Evolutionary conservation across 2,888 invertebrate genomes (phyloP).

Genomic region (Linhomoeus sp.): DNA sequence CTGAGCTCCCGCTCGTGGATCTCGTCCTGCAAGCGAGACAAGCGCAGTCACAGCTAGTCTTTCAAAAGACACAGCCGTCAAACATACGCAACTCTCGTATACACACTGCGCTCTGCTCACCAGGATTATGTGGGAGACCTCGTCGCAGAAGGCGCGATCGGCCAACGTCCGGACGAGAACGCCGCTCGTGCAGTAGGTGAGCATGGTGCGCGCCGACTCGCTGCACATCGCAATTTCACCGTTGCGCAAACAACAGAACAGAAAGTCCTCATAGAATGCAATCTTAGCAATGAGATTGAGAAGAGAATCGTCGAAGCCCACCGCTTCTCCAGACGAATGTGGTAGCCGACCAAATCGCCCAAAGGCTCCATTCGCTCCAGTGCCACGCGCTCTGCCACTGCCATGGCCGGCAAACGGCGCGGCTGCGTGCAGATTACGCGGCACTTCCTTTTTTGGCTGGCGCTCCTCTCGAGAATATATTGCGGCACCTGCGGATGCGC

Average conservation of each 20-base stretch:
- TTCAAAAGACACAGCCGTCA: no score
- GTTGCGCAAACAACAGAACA: no score
- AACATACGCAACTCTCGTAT: no score
- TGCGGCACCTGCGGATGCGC: slow-evolving; percentile 56
- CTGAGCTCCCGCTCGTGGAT: slow-evolving; percentile 82
- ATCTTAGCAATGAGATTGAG: no score
- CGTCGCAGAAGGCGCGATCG: slow-evolving; percentile 46
- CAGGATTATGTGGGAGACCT: slow-evolving; percentile 51
- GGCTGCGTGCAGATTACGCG: slow-evolving; percentile 84
- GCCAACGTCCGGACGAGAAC: slow-evolving; percentile 68
- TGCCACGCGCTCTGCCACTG: slow-evolving; percentile 61
- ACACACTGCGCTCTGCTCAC: no score
- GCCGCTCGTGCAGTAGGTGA: slow-evolving; percentile 79
- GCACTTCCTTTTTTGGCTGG: slow-evolving; percentile 42
- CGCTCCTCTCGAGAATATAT: slow-evolving; percentile 57
- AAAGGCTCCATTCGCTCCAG: slow-evolving; percentile 63
- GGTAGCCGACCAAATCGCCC: slow-evolving; percentile 63
- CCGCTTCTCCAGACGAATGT: slow-evolving; percentile 68
- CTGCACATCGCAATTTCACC: no score
- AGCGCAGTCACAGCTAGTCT: no score
- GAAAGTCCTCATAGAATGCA: no score
- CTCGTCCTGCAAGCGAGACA: no score
- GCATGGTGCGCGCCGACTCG: slow-evolving; percentile 52
- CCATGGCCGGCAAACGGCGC: slow-evolving; percentile 60
- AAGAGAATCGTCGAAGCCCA: slow-evolving; percentile 15